Evolutionary conservation across 2,888 invertebrate species (phyloP).

Genomic region (Cynaeus angustus): DNA sequence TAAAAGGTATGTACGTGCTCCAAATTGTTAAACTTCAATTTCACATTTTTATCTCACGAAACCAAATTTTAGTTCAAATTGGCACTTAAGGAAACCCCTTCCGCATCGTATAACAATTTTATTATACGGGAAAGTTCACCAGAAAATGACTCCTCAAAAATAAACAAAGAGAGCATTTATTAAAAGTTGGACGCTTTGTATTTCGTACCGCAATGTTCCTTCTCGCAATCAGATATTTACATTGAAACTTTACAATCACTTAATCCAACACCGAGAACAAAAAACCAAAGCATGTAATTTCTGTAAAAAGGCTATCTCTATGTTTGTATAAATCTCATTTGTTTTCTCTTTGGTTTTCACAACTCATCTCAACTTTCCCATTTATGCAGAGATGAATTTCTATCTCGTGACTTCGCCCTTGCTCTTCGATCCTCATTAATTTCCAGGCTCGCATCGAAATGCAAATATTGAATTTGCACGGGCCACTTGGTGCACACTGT

Average conservation of each 20-base stretch:
- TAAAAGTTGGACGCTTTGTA: neutral
- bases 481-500: constrained; percentile 15
- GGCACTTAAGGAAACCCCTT: constrained; percentile 19
- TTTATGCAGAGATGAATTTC: constrained; percentile 8
- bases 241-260: constrained; percentile 22
- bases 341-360: constrained; percentile 22
- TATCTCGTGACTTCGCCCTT: neutral
- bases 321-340: constrained; percentile 23
- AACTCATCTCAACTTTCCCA: constrained; percentile 13
- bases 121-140: constrained; percentile 14
- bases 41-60: neutral
- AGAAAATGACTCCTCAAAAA: constrained; percentile 17
- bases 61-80: constrained; percentile 5
- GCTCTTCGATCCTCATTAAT: constrained; percentile 21
- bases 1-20: no score
- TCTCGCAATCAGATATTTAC: neutral
- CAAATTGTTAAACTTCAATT: neutral
- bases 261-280: constrained; percentile 16
- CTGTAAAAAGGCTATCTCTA: constrained; percentile 24
- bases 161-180: constrained; percentile 3
- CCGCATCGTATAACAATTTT: constrained; percentile 18
- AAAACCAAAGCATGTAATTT: constrained; percentile 21
- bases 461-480: constrained; percentile 30
- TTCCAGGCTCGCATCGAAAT: constrained; percentile 11
- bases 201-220: neutral